Percentiles rank a stretch among this genome's conserved stretches.
Evolutionary conservation across 2,113 vertebrate species (phyloP).

Genomic region (Diphyllodes magnificus): DNA sequence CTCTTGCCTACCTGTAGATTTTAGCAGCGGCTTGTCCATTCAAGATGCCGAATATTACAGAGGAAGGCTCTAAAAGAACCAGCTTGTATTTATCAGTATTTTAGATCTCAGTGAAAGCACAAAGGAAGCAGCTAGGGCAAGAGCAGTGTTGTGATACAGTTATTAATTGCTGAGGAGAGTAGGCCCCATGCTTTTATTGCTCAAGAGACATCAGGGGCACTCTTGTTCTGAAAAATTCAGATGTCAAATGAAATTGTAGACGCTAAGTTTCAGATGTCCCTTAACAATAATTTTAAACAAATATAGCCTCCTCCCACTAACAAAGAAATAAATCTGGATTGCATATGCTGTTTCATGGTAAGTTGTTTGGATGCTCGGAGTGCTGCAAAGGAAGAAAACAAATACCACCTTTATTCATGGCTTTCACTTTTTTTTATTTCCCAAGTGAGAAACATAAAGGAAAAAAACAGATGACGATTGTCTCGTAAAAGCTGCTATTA

Average conservation of each 20-base stretch:
- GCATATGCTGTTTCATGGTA: conserved; percentile 17
- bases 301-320: neutral
- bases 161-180: conserved; percentile 47
- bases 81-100: conserved; percentile 37
- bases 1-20: conserved; percentile 33
- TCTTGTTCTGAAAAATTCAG: conserved; percentile 31
- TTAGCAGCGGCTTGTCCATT: neutral
- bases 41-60: neutral
- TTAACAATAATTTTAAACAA: conserved; percentile 43
- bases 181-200: conserved; percentile 36
- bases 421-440: neutral
- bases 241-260: conserved; percentile 8
- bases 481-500: conserved; percentile 24
- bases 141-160: neutral
- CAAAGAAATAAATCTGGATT: conserved; percentile 29
- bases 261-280: conserved; percentile 7
- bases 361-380: conserved; percentile 18
- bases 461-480: neutral
- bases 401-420: conserved; percentile 10
- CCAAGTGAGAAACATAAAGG: conserved; percentile 1
- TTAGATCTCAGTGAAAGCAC: conserved; percentile 25
- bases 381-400: neutral
- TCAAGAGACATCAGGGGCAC: neutral
- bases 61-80: conserved; percentile 1
- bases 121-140: conserved; percentile 35